These are phyloP conservation scores for Ennomos fuscantarius DNA, from an alignment of 2,888 invertebrate species.

Conservation along the genomic window DNA sequence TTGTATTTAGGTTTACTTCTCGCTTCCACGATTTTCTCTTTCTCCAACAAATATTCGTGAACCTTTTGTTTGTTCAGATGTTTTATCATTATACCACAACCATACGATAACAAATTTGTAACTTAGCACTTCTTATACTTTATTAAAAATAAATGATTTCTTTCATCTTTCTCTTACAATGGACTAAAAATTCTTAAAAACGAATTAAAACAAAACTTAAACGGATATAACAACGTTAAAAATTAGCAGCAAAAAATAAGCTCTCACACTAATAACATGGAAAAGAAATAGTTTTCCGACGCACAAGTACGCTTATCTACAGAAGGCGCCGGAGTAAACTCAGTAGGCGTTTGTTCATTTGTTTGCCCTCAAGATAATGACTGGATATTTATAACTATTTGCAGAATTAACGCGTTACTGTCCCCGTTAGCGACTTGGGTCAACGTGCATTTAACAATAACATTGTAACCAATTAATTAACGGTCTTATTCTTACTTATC, in stretches of 20 bases:
- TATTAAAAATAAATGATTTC: background rate
- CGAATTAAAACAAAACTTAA: background rate
- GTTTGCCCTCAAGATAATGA: constrained; percentile 66
- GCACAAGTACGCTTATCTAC: constrained; percentile 55
- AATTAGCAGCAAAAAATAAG: constrained; percentile 20
- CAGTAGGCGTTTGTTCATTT: constrained; percentile 51
- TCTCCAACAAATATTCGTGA: constrained; percentile 68
- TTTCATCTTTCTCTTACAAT: constrained; percentile 7
- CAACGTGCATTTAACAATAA: constrained; percentile 53
- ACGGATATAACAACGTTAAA: constrained; percentile 1
- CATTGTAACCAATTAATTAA: constrained; percentile 39
- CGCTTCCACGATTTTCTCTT: constrained; percentile 59
- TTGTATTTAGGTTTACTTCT: constrained; percentile 59
- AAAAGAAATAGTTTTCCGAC: constrained; percentile 1
- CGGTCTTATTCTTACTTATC: constrained; percentile 14
- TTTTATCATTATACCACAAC: constrained; percentile 63
- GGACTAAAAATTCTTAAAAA: no score
- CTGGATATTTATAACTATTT: constrained; percentile 32
- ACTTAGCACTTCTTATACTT: constrained; percentile 8
- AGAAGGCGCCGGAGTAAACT: constrained; percentile 42
- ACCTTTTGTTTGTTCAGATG: constrained; percentile 67
- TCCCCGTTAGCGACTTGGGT: constrained; percentile 41
- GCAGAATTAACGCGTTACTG: constrained; percentile 46
- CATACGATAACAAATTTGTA: constrained; percentile 11
- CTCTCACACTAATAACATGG: background rate